Base-by-base conservation (phyloP, 2,797 vertebrate genomes). In the Netta rufina region DNA sequence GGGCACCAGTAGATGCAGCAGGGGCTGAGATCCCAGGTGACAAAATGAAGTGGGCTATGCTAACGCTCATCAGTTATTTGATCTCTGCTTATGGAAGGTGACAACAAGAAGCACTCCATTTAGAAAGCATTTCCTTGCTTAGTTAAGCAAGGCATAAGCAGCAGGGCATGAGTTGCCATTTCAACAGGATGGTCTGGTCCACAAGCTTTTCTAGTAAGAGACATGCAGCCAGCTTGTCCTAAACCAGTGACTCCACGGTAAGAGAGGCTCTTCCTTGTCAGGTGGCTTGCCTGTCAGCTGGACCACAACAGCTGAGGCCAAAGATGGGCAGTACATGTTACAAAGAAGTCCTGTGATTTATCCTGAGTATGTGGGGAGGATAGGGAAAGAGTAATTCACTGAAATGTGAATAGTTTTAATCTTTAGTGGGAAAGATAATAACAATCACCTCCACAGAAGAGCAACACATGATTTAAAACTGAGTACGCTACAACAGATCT, bases 51-150 rank as follows among this genome's bases (percentile, higher is more conserved):
- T 13, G 32, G 3, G 45, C 67, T 86, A 88, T 86, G 95, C 91
- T 97, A 97, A 97, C 84, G 17, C 28, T 75, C 78, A 9, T 84
- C 89, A 93, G 30, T n/a, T 19, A 85, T 64, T 96, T 91, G 87
- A 90, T 95, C 90, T 91, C 80, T 3, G 4, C 89, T 94, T 87
- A 84, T 38, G 7, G 88, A 94, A 92, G 51, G 88, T 92, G 96
- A 94, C 92, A 96, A 81, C 18, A 16, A 90, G 78, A 71, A 85
- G 25, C 78, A 95, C 32, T 32, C 75, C 65, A 36, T 71, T 90
- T 51, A 87, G 77, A 56, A 76, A 73, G 3, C 27, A 24, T 54
- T 67, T n/a, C 58, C 61, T n/a, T 92, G 39, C 81, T 84, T 32
- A 80, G 56, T 82, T 91, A 89, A 80, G 72, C 83, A 77, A 39